Conservation (phyloP, 2,113 vertebrate genomes). For the Mustela nigripes region DNA sequence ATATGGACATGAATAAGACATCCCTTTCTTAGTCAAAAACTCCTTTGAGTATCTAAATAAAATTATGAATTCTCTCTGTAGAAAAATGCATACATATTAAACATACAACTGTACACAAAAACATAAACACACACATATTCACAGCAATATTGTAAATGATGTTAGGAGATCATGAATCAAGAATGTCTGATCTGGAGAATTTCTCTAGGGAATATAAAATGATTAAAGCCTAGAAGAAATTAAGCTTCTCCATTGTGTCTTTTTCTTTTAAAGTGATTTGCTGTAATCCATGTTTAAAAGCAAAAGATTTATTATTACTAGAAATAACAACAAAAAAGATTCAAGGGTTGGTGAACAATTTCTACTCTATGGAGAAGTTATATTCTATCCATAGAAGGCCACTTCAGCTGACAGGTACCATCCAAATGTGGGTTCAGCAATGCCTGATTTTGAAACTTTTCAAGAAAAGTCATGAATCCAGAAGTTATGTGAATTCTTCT, state of each 20-base stretch:
- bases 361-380: neutral
- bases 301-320: neutral
- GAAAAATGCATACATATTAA: neutral
- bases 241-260: neutral
- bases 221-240: neutral
- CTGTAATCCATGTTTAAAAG: neutral
- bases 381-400: neutral
- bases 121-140: neutral
- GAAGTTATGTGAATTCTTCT: neutral
- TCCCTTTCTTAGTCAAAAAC: neutral
- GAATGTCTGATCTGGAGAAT: neutral
- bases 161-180: neutral
- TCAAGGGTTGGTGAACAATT: neutral
- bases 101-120: neutral
- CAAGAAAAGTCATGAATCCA: neutral
- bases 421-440: neutral
- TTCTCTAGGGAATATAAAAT: neutral
- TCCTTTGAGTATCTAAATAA: neutral
- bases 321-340: neutral
- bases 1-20: neutral
- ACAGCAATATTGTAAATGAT: neutral
- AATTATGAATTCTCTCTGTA: neutral
- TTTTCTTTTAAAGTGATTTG: neutral
- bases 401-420: neutral
- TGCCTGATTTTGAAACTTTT: neutral